A percentile compares a stretch with the other conserved stretches of the same genome.
Evolutionary conservation across 2,113 vertebrate genomes (phyloP).

Genomic region (Corapipo altera): DNA sequence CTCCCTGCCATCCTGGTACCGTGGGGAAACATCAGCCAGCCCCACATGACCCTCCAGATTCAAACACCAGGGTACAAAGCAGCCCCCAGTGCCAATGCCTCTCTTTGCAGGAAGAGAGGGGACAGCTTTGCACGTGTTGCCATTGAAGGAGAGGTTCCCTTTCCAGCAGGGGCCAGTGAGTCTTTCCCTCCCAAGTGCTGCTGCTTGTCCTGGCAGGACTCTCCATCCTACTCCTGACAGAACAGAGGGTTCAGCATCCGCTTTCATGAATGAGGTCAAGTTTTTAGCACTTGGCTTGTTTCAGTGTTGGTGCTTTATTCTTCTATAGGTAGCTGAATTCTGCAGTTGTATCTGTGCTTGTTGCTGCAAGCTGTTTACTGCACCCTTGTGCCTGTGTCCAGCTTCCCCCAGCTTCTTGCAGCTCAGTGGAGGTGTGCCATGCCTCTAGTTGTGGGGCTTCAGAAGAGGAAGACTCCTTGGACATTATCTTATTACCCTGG

Average conservation of each 20-base stretch:
- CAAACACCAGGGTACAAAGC: background rate
- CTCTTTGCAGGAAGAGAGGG: background rate
- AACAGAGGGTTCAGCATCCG: background rate
- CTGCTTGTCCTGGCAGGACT: background rate
- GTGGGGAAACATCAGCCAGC: background rate
- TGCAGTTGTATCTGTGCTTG: background rate
- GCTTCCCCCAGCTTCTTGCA: background rate
- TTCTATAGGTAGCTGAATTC: background rate
- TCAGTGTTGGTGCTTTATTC: background rate
- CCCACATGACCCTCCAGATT: background rate
- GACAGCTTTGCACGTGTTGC: background rate
- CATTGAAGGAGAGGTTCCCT: fast-evolving
- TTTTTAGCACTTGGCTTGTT: background rate
- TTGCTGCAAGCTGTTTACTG: background rate
- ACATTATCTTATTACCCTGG: background rate
- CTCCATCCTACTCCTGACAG: background rate
- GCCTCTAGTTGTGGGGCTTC: background rate
- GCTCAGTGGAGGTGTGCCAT: background rate
- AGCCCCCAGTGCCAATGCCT: background rate
- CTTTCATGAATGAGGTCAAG: background rate
- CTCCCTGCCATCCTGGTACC: fast-evolving
- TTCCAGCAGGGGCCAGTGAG: background rate
- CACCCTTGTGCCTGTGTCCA: background rate
- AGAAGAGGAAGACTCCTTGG: background rate
- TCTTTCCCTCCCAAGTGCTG: background rate